Evolutionary conservation across 2,888 invertebrate species (phyloP).

Genomic region (Bellardia pandia): DNA sequence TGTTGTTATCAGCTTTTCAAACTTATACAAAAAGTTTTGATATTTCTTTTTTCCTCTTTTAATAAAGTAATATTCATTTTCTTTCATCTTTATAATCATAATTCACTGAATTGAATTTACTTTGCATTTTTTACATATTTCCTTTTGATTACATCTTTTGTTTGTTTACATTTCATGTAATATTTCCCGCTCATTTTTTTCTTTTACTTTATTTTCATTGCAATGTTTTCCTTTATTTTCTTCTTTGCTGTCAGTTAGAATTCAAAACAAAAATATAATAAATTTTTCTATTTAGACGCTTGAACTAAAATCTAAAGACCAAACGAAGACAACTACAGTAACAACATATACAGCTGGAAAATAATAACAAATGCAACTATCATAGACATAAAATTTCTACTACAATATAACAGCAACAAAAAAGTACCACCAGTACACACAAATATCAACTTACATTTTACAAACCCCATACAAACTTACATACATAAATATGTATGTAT

Average conservation of each 20-base stretch:
- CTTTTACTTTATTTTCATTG: background rate
- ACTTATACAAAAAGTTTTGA: background rate
- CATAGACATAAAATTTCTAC: background rate
- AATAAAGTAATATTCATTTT: background rate
- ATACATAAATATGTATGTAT: too few relatives aligned
- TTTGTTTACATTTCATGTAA: conserved; percentile 43
- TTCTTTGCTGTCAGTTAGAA: conserved; percentile 58
- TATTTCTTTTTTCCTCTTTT: background rate
- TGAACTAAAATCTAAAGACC: conserved; percentile 8
- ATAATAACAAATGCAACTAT: conserved; percentile 16
- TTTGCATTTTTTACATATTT: background rate
- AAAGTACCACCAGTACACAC: background rate
- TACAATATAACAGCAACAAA: background rate
- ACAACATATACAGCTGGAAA: conserved; percentile 12
- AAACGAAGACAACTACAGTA: background rate
- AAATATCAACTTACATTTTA: conserved; percentile 23
- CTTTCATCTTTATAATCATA: background rate
- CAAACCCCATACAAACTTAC: background rate
- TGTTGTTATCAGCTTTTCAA: background rate
- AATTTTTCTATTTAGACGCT: conserved; percentile 43
- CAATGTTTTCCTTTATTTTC: background rate
- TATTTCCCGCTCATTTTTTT: conserved; percentile 56
- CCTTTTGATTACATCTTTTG: conserved; percentile 28
- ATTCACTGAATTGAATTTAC: conserved; percentile 1
- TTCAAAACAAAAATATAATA: conserved; percentile 56